phyloP scores from a whole-genome alignment of 1,140 invertebrate genomes.

The Myzus persicae region DNA sequence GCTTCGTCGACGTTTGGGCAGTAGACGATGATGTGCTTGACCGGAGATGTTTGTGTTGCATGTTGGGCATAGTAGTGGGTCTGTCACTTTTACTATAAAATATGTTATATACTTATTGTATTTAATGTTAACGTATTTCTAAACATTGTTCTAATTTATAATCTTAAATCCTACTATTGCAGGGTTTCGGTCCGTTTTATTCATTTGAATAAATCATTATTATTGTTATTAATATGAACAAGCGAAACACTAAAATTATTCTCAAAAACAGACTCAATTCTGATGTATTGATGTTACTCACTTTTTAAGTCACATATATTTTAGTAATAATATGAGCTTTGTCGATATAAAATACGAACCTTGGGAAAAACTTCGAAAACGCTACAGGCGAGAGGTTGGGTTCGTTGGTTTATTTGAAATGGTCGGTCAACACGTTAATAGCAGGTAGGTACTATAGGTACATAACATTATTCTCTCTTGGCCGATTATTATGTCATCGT shows the following conservation, averaged over 20 bases:
- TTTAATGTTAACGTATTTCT: too few relatives aligned
- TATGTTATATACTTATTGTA: too few relatives aligned
- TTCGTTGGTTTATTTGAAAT: not conserved
- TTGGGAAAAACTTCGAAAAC: not conserved
- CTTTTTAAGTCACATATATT: not conserved
- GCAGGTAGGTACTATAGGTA: not conserved
- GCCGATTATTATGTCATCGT: not conserved
- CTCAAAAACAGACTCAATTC: not conserved
- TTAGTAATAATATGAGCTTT: not conserved
- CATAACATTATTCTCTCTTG: not conserved
- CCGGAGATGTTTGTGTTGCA: too few relatives aligned
- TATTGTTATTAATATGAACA: not conserved
- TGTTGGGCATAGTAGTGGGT: too few relatives aligned
- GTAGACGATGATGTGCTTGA: too few relatives aligned
- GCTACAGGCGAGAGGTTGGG: not conserved
- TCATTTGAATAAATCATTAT: too few relatives aligned
- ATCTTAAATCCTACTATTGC: too few relatives aligned
- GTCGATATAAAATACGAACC: not conserved
- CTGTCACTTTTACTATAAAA: too few relatives aligned
- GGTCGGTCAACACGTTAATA: not conserved
- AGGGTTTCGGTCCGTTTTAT: too few relatives aligned
- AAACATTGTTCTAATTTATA: too few relatives aligned
- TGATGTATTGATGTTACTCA: too few relatives aligned
- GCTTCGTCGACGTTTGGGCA: too few relatives aligned
- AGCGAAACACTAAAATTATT: not conserved